Evolutionary conservation across 2,113 vertebrate species (phyloP).

Genomic region (Globicephala melas): DNA sequence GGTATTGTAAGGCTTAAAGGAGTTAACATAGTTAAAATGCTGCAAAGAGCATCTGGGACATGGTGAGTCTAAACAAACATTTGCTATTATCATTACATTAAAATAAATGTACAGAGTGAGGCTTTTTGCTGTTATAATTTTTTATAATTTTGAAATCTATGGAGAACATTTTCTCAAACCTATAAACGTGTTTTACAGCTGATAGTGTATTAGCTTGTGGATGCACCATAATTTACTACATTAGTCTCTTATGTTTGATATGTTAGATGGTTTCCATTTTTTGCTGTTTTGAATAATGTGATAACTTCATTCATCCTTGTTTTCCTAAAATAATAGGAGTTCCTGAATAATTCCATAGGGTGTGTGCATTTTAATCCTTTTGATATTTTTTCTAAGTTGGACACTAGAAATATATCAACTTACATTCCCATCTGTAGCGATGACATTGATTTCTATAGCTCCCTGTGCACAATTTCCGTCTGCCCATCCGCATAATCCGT

Average conservation of each 20-base stretch:
- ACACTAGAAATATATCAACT: not conserved
- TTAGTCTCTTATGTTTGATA: not conserved
- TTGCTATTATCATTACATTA: not conserved
- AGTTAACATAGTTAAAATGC: not conserved
- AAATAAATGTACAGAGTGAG: not conserved
- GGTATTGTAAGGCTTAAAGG: not conserved
- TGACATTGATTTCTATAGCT: not conserved
- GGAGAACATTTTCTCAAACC: not conserved
- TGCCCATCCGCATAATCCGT: not conserved
- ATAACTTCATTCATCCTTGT: not conserved
- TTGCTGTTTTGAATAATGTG: constrained; percentile 8
- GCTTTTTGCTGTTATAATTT: not conserved
- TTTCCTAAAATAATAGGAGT: constrained; percentile 6
- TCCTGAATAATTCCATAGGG: not conserved
- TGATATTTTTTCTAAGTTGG: not conserved
- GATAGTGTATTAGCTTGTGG: not conserved
- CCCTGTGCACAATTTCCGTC: not conserved
- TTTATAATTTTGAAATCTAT: constrained; percentile 6
- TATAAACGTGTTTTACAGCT: not conserved
- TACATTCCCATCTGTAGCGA: not conserved
- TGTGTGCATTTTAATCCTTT: not conserved
- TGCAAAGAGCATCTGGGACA: not conserved
- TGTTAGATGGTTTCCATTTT: constrained; percentile 23
- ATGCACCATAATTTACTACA: not conserved
- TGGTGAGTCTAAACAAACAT: not conserved